Conservation (phyloP, 2,888 invertebrate species). For the Ophion ellenae region DNA sequence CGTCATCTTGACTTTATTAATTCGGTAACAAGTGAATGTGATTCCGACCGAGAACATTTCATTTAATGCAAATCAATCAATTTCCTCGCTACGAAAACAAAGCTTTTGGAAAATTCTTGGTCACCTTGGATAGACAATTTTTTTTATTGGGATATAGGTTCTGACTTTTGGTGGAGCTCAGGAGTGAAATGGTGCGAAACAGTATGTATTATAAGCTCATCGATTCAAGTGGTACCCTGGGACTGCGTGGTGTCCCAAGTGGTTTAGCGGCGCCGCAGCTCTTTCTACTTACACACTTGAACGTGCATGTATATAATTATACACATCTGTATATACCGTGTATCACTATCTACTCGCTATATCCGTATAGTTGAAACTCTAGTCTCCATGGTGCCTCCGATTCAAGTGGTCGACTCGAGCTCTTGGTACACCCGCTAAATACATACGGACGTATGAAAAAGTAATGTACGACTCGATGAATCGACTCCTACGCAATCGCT, state of each 20-base stretch:
- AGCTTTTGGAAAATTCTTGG: not conserved
- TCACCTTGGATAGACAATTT: not conserved
- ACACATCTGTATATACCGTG: not conserved
- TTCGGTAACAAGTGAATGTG: too few relatives aligned
- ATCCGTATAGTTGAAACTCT: conserved; percentile 29
- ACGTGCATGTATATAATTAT: not conserved
- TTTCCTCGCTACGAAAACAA: not conserved
- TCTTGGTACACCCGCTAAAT: conserved; percentile 19
- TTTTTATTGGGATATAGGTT: not conserved
- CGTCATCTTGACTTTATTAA: too few relatives aligned
- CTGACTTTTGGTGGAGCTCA: conserved; percentile 18
- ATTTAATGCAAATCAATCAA: not conserved
- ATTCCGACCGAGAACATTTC: too few relatives aligned
- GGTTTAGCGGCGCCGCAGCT: conserved; percentile 52
- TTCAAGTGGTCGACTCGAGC: conserved; percentile 31
- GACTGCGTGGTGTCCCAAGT: conserved; percentile 46
- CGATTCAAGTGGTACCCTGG: conserved; percentile 55
- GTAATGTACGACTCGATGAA: conserved; percentile 24
- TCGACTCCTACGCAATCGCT: conserved; percentile 25
- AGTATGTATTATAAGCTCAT: conserved; percentile 52
- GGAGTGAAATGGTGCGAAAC: conserved; percentile 35
- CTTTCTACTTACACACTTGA: conserved; percentile 24
- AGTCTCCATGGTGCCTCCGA: conserved; percentile 36
- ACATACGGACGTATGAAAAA: conserved; percentile 10
- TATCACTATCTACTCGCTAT: conserved; percentile 29